These are phyloP conservation scores for Gasteruption jaculator DNA, from an alignment of 2,888 invertebrate species.

Conservation along the genomic window DNA sequence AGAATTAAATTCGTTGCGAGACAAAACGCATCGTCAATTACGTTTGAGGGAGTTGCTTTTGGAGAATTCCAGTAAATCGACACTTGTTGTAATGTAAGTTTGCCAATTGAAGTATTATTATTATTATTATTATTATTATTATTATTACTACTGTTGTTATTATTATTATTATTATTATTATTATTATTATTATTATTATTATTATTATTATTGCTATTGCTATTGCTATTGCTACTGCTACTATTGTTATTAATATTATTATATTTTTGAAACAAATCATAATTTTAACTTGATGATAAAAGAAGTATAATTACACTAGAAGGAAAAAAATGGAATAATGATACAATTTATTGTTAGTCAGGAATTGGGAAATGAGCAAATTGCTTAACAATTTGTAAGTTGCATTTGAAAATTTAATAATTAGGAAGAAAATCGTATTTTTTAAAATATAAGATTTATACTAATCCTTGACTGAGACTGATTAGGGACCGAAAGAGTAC, in stretches of 20 bases:
- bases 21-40: slow-evolving; percentile 88
- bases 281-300: neutral
- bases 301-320: too few species aligned
- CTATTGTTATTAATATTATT: neutral
- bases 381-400: too few species aligned
- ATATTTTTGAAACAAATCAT: neutral
- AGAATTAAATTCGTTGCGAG: slow-evolving; percentile 70
- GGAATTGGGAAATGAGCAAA: too few species aligned
- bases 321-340: too few species aligned
- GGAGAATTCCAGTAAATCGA: slow-evolving; percentile 80
- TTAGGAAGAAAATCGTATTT: too few species aligned
- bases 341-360: too few species aligned
- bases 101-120: slow-evolving; percentile 7
- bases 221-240: neutral
- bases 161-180: slow-evolving; percentile 3
- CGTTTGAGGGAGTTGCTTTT: slow-evolving; percentile 84
- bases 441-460: too few species aligned
- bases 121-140: neutral
- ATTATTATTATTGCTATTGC: neutral
- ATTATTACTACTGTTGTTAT: neutral
- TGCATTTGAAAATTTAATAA: too few species aligned
- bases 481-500: too few species aligned
- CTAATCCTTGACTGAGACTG: too few species aligned
- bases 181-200: neutral
- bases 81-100: slow-evolving; percentile 91